Evolutionary conservation across 2,888 invertebrate species (phyloP).

Genomic region (Crematogaster levior): DNA sequence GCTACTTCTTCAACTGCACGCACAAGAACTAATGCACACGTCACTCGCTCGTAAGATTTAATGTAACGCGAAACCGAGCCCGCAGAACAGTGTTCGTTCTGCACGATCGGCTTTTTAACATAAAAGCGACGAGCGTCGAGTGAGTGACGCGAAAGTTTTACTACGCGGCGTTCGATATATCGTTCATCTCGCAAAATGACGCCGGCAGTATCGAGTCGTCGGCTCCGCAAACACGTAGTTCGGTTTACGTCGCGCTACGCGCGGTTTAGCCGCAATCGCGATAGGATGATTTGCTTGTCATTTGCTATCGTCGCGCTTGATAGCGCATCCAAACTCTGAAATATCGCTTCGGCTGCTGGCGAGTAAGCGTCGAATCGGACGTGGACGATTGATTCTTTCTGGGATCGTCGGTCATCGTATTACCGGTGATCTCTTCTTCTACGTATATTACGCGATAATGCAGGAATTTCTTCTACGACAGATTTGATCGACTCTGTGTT

Average conservation of each 20-base stretch:
- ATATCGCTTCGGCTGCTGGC: slow-evolving; percentile 3
- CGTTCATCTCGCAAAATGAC: slow-evolving; percentile 28
- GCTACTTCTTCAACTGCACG: not conserved
- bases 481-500: not conserved
- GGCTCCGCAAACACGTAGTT: slow-evolving; percentile 22
- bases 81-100: slow-evolving; percentile 13
- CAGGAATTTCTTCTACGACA: slow-evolving; percentile 18
- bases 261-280: slow-evolving; percentile 24
- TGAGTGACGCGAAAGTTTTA: slow-evolving; percentile 17
- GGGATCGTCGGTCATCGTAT: not conserved
- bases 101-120: slow-evolving; percentile 24
- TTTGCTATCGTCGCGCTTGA: slow-evolving; percentile 47
- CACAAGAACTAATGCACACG: slow-evolving; percentile 24
- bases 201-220: slow-evolving; percentile 17
- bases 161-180: slow-evolving; percentile 14
- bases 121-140: not conserved
- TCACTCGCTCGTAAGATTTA: slow-evolving; percentile 35
- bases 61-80: slow-evolving; percentile 38
- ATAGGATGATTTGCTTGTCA: slow-evolving; percentile 37
- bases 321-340: slow-evolving; percentile 6
- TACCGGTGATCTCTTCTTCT: not conserved
- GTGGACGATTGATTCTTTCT: slow-evolving; percentile 38
- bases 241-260: slow-evolving; percentile 40
- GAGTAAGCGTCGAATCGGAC: slow-evolving; percentile 23
- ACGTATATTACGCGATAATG: not conserved